phyloP scores from a whole-genome alignment of 2,888 invertebrate genomes.

The Dicyrtoma fusca region DNA sequence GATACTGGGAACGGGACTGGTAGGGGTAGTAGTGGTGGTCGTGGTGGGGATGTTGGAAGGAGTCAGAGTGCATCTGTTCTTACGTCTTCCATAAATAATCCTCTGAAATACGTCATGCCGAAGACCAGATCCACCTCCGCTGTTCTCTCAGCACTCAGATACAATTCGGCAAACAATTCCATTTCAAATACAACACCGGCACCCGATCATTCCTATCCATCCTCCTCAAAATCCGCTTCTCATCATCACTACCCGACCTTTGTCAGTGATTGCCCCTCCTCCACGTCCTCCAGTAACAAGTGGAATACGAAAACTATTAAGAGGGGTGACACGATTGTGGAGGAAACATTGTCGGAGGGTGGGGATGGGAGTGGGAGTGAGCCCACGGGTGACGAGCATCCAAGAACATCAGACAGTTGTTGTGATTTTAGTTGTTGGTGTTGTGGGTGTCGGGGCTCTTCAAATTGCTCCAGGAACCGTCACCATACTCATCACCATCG shows the following conservation, averaged over 20 bases:
- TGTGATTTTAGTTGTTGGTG: conserved; percentile 39
- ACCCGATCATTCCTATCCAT: conserved; percentile 10
- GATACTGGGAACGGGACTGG: background rate
- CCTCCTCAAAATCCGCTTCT: background rate
- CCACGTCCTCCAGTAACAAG: background rate
- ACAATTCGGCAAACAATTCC: background rate
- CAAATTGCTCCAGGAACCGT: conserved; percentile 33
- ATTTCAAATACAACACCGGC: conserved; percentile 1
- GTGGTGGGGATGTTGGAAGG: conserved; percentile 25
- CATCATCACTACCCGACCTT: background rate
- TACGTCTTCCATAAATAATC: conserved; percentile 26
- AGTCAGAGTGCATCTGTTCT: conserved; percentile 34
- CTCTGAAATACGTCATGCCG: background rate
- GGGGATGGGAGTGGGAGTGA: conserved; percentile 44
- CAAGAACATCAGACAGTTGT: conserved; percentile 26
- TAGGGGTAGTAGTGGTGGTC: background rate
- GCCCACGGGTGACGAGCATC: conserved; percentile 31
- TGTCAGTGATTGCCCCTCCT: background rate
- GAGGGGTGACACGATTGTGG: conserved; percentile 28
- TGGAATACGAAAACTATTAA: conserved; percentile 19
- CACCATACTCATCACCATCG: conserved; percentile 13
- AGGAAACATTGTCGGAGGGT: conserved; percentile 38
- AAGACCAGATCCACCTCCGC: conserved; percentile 23
- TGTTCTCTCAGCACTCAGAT: conserved; percentile 18
- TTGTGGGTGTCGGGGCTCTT: conserved; percentile 37